A percentile compares a stretch with the other conserved stretches of the same genome.
Conservation (phyloP, 2,888 invertebrate species). For the Synergus gifuensis region DNA sequence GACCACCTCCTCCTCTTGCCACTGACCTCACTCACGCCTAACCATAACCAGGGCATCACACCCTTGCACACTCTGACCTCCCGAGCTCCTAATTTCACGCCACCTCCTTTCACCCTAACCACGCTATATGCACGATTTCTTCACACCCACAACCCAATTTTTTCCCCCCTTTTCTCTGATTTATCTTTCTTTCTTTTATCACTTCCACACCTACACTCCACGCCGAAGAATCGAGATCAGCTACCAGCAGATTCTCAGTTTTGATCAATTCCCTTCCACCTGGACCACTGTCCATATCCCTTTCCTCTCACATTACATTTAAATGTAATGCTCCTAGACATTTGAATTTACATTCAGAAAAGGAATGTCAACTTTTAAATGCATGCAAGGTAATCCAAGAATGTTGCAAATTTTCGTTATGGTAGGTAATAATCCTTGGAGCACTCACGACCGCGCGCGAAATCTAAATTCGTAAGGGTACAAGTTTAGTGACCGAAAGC, state of each 20-base stretch:
- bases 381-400: background rate
- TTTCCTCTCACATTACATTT: background rate
- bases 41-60: slow-evolving; percentile 76
- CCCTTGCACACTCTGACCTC: slow-evolving; percentile 64
- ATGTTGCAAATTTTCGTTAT: background rate
- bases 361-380: background rate
- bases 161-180: background rate
- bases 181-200: slow-evolving; percentile 12
- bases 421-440: slow-evolving; percentile 22
- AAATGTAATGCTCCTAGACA: background rate
- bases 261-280: background rate
- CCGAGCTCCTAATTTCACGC: slow-evolving; percentile 46
- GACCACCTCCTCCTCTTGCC: slow-evolving; percentile 68
- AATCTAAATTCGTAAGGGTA: background rate
- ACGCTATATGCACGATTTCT: slow-evolving; percentile 4
- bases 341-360: background rate
- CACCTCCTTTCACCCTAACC: slow-evolving; percentile 40
- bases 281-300: slow-evolving; percentile 2
- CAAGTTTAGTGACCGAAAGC: slow-evolving; percentile 41
- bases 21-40: slow-evolving; percentile 75
- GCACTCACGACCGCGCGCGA: slow-evolving; percentile 37
- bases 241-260: background rate
- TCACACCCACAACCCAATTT: slow-evolving; percentile 8
- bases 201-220: slow-evolving; percentile 39
- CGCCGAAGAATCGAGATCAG: background rate